phyloP scores from a whole-genome alignment of 2,797 vertebrate genomes.

The Loriculus beryllinus region DNA sequence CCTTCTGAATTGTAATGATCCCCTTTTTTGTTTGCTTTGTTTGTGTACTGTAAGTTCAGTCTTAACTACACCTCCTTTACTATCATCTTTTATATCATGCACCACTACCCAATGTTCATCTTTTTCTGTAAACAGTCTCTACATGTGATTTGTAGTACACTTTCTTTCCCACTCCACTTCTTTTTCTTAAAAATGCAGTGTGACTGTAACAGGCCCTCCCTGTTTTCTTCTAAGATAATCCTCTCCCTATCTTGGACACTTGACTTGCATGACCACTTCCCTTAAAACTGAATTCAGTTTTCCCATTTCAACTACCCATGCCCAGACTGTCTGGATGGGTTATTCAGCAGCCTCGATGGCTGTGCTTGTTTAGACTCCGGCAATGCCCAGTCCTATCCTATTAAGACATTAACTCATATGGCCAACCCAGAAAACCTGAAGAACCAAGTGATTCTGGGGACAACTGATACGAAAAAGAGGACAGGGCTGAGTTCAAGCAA shows the following conservation, averaged over 20 bases:
- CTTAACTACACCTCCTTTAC: not conserved
- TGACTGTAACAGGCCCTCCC: not conserved
- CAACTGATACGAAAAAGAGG: not conserved
- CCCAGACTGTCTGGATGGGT: not conserved
- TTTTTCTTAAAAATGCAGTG: not conserved
- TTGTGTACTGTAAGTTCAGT: not conserved
- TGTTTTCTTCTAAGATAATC: not conserved
- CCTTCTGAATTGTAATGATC: not conserved
- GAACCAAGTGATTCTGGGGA: not conserved
- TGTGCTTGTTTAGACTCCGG: not conserved
- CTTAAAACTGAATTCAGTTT: not conserved
- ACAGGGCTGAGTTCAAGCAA: not conserved
- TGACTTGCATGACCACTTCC: not conserved
- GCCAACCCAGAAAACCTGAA: not conserved
- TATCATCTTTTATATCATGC: not conserved
- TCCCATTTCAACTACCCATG: not conserved
- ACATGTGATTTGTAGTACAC: not conserved
- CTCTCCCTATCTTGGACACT: not conserved
- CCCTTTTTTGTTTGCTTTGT: not conserved
- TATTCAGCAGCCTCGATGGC: not conserved
- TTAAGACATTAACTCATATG: not conserved
- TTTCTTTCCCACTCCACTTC: not conserved
- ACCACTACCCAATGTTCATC: not conserved
- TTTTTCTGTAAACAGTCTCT: not conserved
- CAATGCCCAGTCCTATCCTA: not conserved